These are phyloP conservation scores for Cryptophagus acutangulus DNA, from an alignment of 2,888 invertebrate genomes.

Conservation along the genomic window DNA sequence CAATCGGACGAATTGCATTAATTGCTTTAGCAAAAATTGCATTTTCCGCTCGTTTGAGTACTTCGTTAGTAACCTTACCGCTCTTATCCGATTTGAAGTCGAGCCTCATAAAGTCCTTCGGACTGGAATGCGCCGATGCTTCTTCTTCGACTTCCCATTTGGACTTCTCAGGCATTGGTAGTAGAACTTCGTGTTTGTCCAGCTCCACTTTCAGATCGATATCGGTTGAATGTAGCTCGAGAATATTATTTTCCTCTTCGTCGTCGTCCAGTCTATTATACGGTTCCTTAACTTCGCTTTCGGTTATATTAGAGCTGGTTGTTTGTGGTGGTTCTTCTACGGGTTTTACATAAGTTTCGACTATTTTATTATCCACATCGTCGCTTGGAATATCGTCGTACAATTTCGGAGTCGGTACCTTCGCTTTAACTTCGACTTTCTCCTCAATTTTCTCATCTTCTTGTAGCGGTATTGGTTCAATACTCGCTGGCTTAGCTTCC, in stretches of 20 bases:
- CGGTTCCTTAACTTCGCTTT: slow-evolving; percentile 29
- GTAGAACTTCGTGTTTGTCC: slow-evolving; percentile 58
- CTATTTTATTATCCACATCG: slow-evolving; percentile 51
- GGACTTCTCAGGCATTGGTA: slow-evolving; percentile 72
- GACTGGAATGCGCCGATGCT: slow-evolving; percentile 32
- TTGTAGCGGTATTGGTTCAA: slow-evolving; percentile 34
- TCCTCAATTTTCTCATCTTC: slow-evolving; percentile 20
- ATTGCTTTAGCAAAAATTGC: slow-evolving; percentile 87
- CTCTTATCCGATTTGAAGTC: slow-evolving; percentile 50
- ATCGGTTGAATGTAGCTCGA: slow-evolving; percentile 58
- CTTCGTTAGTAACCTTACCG: slow-evolving; percentile 76
- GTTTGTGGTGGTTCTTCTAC: slow-evolving; percentile 26
- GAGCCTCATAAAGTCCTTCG: slow-evolving; percentile 30
- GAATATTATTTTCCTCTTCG: slow-evolving; percentile 52
- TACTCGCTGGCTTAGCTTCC: slow-evolving; percentile 35
- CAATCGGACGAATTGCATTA: slow-evolving; percentile 71
- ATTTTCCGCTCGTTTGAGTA: slow-evolving; percentile 86
- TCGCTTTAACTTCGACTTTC: slow-evolving; percentile 50
- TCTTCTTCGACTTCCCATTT: slow-evolving; percentile 85
- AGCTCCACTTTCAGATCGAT: slow-evolving; percentile 52
- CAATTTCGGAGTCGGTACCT: slow-evolving; percentile 44
- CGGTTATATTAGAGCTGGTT: slow-evolving; percentile 21
- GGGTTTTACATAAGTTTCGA: slow-evolving; percentile 54
- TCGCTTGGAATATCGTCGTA: slow-evolving; percentile 55
- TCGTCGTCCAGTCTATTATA: slow-evolving; percentile 34